Evolutionary conservation across 2,113 vertebrate species (phyloP), one percentile per base, ranked within the genome.

Genomic region (Mormyrus lacerda): DNA sequence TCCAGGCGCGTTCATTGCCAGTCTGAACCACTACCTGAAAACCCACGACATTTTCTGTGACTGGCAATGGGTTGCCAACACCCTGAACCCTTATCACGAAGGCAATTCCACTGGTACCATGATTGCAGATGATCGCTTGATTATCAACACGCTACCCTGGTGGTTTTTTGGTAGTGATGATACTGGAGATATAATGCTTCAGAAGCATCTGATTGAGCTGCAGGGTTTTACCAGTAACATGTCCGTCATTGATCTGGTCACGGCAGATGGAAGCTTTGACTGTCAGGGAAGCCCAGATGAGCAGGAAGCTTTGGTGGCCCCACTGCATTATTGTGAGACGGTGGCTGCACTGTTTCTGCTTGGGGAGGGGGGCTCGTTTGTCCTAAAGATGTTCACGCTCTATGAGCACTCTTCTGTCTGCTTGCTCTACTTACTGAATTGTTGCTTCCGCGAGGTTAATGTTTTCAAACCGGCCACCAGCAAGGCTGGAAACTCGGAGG

Each of bases 131-230:
- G 98, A 99, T 90, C 95, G 97, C 15, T 94, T 99, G 0, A 97
- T 99, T n/a, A 96, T 97, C 1, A 98, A 97, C 89, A 99, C 98
- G 0, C 94, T 98, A 88, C 95, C 94, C 0, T 95, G 95, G 94
- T 99, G 98, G 98, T 98, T 97, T 91, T 99, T 99, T 47, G 98
- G 98, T 82, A 97, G 97, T 0, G 98, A 99, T 88, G 96, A 99
- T 92, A 99, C 98, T 0, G 98, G 98, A 0, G 95, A 99, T 93
- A 95, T 99, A 93, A 99, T 97, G 97, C 93, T 93, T 2, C 92
- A 95, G 91, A 96, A 95, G 24, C 95, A 99, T 58, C 92, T 99
- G 88, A 94, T 95, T 2, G 97, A 97, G 58, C 95, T 99, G 92
- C 94, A 96, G 92, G 88, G 42, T 2, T 97, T 99, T 53, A 92